Conservation (phyloP, 2,888 invertebrate genomes). For the Laspeyria flexula region DNA sequence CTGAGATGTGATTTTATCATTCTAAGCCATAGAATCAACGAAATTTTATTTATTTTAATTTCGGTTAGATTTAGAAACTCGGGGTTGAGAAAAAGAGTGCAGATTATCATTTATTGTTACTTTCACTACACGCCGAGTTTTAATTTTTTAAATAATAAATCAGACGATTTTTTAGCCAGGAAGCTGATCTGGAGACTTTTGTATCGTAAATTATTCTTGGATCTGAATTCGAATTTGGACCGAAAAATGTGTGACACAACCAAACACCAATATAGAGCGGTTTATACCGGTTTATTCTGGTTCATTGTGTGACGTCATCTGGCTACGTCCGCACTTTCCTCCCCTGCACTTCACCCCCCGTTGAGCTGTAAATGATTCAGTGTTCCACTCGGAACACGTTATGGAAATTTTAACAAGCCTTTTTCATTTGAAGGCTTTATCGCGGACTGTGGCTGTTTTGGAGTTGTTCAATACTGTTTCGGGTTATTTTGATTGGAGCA, state of each 20-base stretch:
- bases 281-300: not conserved
- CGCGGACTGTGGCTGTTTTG: not conserved
- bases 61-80: too few species aligned
- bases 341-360: slow-evolving; percentile 8
- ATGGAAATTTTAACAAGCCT: slow-evolving; percentile 12
- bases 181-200: too few species aligned
- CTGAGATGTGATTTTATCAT: too few species aligned
- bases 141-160: too few species aligned
- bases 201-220: too few species aligned
- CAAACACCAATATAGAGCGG: not conserved
- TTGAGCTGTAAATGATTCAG: slow-evolving; percentile 20
- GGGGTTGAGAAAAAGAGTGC: too few species aligned
- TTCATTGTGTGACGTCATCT: slow-evolving; percentile 6
- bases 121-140: too few species aligned
- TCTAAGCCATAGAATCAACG: too few species aligned
- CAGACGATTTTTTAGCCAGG: too few species aligned
- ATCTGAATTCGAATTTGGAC: not conserved
- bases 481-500: not conserved
- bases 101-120: too few species aligned
- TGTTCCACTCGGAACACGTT: slow-evolving; percentile 13
- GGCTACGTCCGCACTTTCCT: slow-evolving; percentile 13
- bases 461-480: not conserved
- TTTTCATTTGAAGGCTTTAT: slow-evolving; percentile 6
- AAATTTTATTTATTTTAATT: too few species aligned
- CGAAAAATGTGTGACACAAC: not conserved